phyloP scores from a whole-genome alignment of 2,888 invertebrate species.

The Mylabris sibirica region DNA sequence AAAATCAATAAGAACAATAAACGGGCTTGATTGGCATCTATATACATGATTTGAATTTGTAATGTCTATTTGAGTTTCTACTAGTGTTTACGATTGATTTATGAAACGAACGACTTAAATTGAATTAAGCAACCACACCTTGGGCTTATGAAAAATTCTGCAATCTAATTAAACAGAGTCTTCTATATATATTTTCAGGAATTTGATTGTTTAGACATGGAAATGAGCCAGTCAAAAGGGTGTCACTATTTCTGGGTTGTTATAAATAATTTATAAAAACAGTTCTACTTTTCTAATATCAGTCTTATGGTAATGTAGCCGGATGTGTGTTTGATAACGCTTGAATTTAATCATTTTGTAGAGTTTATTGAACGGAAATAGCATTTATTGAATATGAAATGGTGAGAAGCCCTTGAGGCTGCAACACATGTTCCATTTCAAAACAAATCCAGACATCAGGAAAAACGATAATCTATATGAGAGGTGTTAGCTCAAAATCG shows the following conservation, averaged over 20 bases:
- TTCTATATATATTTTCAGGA: no score
- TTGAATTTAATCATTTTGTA: conserved; percentile 6
- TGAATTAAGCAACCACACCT: no score
- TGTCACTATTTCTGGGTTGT: neutral
- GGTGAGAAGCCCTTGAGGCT: neutral
- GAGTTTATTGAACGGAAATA: neutral
- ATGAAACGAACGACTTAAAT: neutral
- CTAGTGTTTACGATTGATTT: neutral
- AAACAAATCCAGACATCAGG: neutral
- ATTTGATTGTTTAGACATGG: no score
- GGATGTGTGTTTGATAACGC: conserved; percentile 15
- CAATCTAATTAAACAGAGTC: no score
- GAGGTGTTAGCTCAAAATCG: neutral
- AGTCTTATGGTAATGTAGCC: conserved; percentile 2
- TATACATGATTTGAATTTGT: neutral
- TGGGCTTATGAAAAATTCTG: no score
- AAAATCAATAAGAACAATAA: conserved; percentile 8
- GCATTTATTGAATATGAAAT: neutral
- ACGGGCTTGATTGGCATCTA: conserved; percentile 17
- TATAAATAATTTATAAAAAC: conserved; percentile 14
- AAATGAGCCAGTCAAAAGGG: no score
- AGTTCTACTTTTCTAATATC: conserved; percentile 15
- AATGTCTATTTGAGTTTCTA: neutral
- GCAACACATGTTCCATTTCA: neutral
- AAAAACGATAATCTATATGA: neutral